These are phyloP conservation scores for Drosophila paranaensis DNA, from an alignment of 2,888 invertebrate species.

Conservation along the genomic window DNA sequence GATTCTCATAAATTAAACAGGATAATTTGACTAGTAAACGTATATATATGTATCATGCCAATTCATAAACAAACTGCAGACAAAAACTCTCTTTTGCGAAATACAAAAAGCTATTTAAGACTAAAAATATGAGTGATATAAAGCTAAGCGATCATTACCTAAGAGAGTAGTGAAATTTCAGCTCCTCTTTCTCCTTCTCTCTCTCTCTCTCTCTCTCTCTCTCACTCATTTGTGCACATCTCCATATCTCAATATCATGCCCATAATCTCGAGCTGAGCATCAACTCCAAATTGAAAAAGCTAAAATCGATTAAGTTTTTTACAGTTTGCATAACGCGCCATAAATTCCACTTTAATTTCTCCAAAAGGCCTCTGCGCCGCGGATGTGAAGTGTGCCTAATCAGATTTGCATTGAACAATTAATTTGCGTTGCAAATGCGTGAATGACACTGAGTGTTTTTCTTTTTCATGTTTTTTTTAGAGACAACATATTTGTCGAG, in stretches of 20 bases:
- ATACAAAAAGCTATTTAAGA: background rate
- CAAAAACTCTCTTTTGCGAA: background rate
- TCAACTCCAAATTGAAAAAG: background rate
- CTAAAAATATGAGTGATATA: background rate
- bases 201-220: too few species aligned
- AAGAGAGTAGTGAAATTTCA: background rate
- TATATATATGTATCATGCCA: too few species aligned
- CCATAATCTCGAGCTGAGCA: background rate
- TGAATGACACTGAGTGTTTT: conserved; percentile 31
- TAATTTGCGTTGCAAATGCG: conserved; percentile 41
- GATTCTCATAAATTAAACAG: too few species aligned
- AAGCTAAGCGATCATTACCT: background rate
- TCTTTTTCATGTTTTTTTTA: too few species aligned
- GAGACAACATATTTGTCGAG: conserved; percentile 40
- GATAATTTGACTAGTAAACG: too few species aligned
- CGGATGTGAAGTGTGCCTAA: conserved; percentile 10
- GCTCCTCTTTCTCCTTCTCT: background rate
- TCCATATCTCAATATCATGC: background rate
- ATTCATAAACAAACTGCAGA: background rate
- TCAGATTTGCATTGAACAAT: conserved; percentile 25
- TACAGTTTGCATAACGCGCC: conserved; percentile 3
- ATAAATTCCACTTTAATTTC: conserved; percentile 16
- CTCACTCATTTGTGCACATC: background rate
- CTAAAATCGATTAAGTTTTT: conserved; percentile 1
- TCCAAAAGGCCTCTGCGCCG: background rate